phyloP scores from a whole-genome alignment of 2,888 invertebrate genomes.

The Drosophila neotestacea region DNA sequence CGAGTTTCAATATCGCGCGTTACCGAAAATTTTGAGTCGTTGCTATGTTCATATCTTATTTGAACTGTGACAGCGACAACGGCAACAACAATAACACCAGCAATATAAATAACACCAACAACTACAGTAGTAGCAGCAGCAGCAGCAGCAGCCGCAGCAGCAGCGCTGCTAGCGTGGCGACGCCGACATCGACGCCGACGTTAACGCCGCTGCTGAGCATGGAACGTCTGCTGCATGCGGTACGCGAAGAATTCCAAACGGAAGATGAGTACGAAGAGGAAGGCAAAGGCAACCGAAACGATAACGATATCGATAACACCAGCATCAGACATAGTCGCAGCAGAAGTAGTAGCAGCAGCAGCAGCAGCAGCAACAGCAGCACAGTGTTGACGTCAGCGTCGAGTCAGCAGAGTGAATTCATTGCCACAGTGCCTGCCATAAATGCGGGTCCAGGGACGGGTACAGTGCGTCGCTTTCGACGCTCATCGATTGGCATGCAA shows the following conservation, averaged over 20 bases:
- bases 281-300: slow-evolving; percentile 1
- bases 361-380: slow-evolving; percentile 25
- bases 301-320: slow-evolving; percentile 24
- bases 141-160: slow-evolving; percentile 24
- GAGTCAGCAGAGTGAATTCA: slow-evolving; percentile 35
- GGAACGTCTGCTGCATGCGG: slow-evolving; percentile 78
- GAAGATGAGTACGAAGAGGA: slow-evolving; percentile 60
- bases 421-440: slow-evolving; percentile 13
- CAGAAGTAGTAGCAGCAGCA: slow-evolving; percentile 21
- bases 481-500: slow-evolving; percentile 83
- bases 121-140: slow-evolving; percentile 12
- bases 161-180: slow-evolving; percentile 39
- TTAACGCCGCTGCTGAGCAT: slow-evolving; percentile 66
- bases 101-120: slow-evolving; percentile 17
- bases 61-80: slow-evolving; percentile 65
- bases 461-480: slow-evolving; percentile 73
- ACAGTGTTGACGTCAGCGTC: slow-evolving; percentile 24
- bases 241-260: slow-evolving; percentile 77
- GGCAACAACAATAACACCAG: slow-evolving; percentile 36
- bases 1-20: slow-evolving; percentile 8
- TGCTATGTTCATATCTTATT: slow-evolving; percentile 80
- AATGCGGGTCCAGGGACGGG: slow-evolving; percentile 11
- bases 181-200: slow-evolving; percentile 37
- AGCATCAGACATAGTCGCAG: slow-evolving; percentile 23
- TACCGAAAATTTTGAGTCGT: slow-evolving; percentile 10